Evolutionary conservation across 2,797 vertebrate species (phyloP), one percentile per base, ranked within the genome.

Genomic region (Natrix natrix): DNA sequence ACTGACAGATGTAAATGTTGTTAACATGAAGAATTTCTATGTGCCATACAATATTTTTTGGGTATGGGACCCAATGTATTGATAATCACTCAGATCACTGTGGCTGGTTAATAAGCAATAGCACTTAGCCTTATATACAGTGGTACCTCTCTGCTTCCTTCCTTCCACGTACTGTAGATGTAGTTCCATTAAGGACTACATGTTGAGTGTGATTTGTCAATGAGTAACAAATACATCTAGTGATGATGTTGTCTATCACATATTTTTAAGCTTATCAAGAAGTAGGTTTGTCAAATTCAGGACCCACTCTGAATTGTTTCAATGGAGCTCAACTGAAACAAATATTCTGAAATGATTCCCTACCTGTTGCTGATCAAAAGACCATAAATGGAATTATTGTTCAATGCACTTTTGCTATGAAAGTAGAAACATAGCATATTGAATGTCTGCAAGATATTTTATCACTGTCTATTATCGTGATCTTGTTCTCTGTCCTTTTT

Each of bases 371-470:
- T 5, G 12, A 54, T 56, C 94, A 37, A 96, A 24, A 10, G 20
- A 11, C 26, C 90, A 90, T 61, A 96, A 92, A 93, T 86, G 0
- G n/a, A 95, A 88, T 90, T 32, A 91, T 10, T 32, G 3, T 43
- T 95, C 94, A 22, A 43, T 66, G 26, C 32, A 20, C 94, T 52
- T 90, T 90, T 93, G 91, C 52, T 57, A 55, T 60, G 24, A 92
- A 56, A 91, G 92, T 90, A 83, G 63, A 93, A 91, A 96, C 55
- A 57, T 89, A 32, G 28, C 37, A 92, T 16, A 83, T n/a, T 88
- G 69, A 86, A 54, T 2, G 89, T 56, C 87, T 83, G 90, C 54
- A 91, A 43, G 32, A 20, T 78, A 54, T 20, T 83, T 83, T 43
- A 48, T 83, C 66, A 87, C 86, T 16, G 17, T 57, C 86, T 87